These are phyloP conservation scores for Blennius ocellaris DNA, from an alignment of 2,113 vertebrate genomes.

Conservation along the genomic window DNA sequence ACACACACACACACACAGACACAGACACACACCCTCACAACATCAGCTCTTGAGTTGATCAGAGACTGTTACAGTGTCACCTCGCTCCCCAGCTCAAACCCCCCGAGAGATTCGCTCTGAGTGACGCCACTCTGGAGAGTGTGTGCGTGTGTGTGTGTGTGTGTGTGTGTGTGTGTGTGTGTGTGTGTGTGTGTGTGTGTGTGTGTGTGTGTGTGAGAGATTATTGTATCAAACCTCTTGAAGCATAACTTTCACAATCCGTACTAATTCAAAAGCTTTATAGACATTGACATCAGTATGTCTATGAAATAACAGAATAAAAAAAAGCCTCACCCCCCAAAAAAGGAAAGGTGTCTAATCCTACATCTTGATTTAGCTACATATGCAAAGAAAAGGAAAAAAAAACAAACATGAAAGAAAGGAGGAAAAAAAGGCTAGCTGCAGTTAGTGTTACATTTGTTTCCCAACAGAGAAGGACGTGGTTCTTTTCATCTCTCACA, in stretches of 20 bases:
- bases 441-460: slow-evolving; percentile 63
- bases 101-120: slow-evolving; percentile 64
- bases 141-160: slow-evolving; percentile 16
- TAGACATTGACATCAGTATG: no score
- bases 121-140: slow-evolving; percentile 64
- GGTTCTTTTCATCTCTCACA: slow-evolving; percentile 70
- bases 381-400: slow-evolving; percentile 1
- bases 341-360: slow-evolving; percentile 56
- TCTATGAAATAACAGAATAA: no score
- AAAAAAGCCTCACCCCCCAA: neutral
- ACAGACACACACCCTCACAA: slow-evolving; percentile 31
- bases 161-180: neutral
- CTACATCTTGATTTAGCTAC: slow-evolving; percentile 53
- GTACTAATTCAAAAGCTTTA: no score
- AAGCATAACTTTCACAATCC: no score
- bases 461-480: slow-evolving; percentile 67
- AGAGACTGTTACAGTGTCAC: slow-evolving; percentile 70
- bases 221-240: slow-evolving; percentile 21
- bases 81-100: slow-evolving; percentile 61
- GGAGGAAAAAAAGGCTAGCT: slow-evolving; percentile 3
- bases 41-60: slow-evolving; percentile 63
- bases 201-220: slow-evolving; percentile 24
- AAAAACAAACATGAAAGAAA: slow-evolving; percentile 15
- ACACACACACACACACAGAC: slow-evolving; percentile 37
- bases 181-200: neutral